phyloP scores from a whole-genome alignment of 2,888 invertebrate species.

The Anthrax anthrax region DNA sequence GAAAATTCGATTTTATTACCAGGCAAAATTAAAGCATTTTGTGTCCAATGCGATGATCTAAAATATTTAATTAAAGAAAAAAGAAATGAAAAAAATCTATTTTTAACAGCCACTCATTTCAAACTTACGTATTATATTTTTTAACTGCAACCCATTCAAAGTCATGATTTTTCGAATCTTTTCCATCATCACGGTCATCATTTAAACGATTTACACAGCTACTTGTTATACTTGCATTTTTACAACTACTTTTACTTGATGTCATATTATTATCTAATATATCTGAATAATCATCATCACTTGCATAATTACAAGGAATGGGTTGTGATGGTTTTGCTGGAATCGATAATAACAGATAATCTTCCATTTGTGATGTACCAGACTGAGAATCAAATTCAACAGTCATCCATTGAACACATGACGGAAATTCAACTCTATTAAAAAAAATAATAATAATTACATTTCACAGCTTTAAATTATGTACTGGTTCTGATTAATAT shows the following conservation, averaged over 20 bases:
- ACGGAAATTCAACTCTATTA: slow-evolving; percentile 69
- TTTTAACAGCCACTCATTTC: no score
- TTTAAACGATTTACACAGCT: slow-evolving; percentile 17
- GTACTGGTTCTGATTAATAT: no score
- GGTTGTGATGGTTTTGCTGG: slow-evolving; percentile 33
- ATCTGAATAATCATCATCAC: slow-evolving; percentile 26
- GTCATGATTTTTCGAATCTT: slow-evolving; percentile 14
- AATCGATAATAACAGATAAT: slow-evolving; percentile 61
- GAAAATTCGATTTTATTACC: slow-evolving; percentile 93
- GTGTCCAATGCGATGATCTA: slow-evolving; percentile 56
- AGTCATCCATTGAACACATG: slow-evolving; percentile 78
- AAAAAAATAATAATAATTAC: no score
- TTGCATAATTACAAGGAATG: slow-evolving; percentile 14
- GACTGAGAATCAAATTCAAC: slow-evolving; percentile 88
- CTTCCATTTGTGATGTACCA: slow-evolving; percentile 86
- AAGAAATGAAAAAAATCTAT: no score
- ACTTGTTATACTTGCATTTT: slow-evolving; percentile 21
- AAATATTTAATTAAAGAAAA: not conserved
- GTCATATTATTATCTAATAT: slow-evolving; percentile 27
- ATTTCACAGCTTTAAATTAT: not conserved
- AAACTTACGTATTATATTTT: slow-evolving; percentile 44
- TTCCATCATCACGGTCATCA: slow-evolving; percentile 21
- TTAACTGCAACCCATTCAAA: slow-evolving; percentile 48
- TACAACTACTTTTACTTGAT: slow-evolving; percentile 16
- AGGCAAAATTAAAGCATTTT: slow-evolving; percentile 69